Base-by-base conservation (phyloP, 2,888 invertebrate genomes). In the Hanleya hanleyi region DNA sequence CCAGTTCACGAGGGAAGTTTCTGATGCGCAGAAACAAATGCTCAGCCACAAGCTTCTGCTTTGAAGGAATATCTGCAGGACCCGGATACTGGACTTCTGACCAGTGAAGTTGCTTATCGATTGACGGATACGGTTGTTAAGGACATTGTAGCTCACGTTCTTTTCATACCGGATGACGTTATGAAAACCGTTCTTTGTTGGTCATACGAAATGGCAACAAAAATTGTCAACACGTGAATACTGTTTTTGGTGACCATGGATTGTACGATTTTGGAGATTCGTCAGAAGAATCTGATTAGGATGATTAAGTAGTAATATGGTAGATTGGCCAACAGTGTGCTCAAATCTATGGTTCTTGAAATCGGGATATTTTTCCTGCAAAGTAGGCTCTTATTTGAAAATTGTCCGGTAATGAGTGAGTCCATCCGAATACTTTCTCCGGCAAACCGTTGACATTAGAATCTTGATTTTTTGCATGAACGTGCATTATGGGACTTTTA, bases 101-200 rank as follows among this genome's bases (percentile, higher is more conserved):
- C 33, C 5, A 18, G 35, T 51, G 57, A 66, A 15, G 5, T 69
- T 9, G 37, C 69, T 18, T 64, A 66, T 66, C 70, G 70, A 69
- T 37, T 75, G 33, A 69, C 72, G n/a, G 70, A 65, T 41, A 69
- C 33, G 1, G 50, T 75, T 9, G 38, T 75, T 37, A 41, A 61
- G 7, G 38, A 67, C 26, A 72, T 73, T 50, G 72, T 75, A 33
- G 36, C 15, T 33, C 67, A 73, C n/a, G 29, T 33, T 37, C 4
- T 71, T 26, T 74, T 74, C 47, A 71, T 65, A 49, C 35, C 57
- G 15, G 71, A 66, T 9, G 74, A 74, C 51, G 47, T 65, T 7
- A 64, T 69, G 51, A 15, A 36, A 50, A 29, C 37, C 22, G 50
- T 62, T 41, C 9, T 26, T 15, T 37, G 61, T n/a, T 66, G 65